A percentile compares a stretch with the other conserved stretches of the same genome.
Evolutionary conservation across 2,797 vertebrate genomes (phyloP).

Genomic region (Erethizon dorsatum): DNA sequence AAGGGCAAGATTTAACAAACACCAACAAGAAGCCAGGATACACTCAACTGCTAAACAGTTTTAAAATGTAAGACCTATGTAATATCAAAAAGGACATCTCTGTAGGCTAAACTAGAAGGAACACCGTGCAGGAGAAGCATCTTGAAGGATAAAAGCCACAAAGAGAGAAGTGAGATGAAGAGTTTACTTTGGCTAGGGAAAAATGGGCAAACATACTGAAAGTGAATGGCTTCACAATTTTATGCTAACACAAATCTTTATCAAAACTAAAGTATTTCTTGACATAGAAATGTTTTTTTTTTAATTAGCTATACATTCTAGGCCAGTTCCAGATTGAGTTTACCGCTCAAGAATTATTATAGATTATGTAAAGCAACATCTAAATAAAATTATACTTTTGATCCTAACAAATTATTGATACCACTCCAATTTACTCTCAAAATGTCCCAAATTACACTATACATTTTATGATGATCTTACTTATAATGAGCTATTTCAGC

Average conservation of each 20-base stretch:
- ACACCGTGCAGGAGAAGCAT: constrained; percentile 11
- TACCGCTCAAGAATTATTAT: not conserved
- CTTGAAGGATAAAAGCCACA: constrained; percentile 19
- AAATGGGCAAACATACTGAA: not conserved
- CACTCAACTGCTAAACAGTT: not conserved
- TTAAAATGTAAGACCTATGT: constrained; percentile 23
- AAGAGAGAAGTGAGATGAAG: constrained; percentile 1
- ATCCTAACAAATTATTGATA: constrained; percentile 16
- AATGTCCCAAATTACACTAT: constrained; percentile 7
- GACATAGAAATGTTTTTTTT: constrained; percentile 19
- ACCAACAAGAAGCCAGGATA: constrained; percentile 25
- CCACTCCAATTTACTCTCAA: constrained; percentile 20
- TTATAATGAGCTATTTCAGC: not conserved
- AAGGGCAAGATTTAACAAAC: constrained; percentile 41
- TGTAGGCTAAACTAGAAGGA: not conserved
- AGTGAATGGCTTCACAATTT: constrained; percentile 11
- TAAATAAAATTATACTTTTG: not conserved
- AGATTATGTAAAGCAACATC: not conserved
- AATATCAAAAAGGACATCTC: constrained; percentile 11
- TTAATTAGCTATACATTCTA: not conserved
- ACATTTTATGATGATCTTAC: not conserved
- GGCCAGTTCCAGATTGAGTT: not conserved
- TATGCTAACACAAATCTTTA: not conserved
- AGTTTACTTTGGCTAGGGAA: constrained; percentile 23
- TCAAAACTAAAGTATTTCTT: constrained; percentile 33